Percentiles rank a stretch among this genome's conserved stretches.
phyloP scores from a whole-genome alignment of 2,797 vertebrate genomes.

The Lagocephalus sceleratus region DNA sequence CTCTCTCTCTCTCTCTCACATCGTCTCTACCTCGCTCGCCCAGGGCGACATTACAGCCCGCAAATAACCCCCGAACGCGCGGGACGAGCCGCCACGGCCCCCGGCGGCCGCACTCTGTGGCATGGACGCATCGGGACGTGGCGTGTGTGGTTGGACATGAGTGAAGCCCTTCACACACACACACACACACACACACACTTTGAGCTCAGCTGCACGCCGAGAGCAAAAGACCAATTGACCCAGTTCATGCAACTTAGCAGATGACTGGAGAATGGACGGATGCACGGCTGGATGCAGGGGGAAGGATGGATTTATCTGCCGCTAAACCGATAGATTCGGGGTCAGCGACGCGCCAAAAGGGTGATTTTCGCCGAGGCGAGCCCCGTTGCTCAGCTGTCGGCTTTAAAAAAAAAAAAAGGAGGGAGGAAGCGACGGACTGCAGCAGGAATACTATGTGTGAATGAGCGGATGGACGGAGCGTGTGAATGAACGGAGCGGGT shows the following conservation, averaged over 20 bases:
- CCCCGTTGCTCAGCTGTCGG: not conserved
- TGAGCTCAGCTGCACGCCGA: conserved; percentile 25
- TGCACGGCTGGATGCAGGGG: not conserved
- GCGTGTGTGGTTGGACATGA: too few species aligned
- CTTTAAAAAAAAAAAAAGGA: not conserved
- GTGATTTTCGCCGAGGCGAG: not conserved
- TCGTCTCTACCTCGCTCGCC: conserved; percentile 16
- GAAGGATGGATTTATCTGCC: not conserved
- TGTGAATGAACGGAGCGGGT: not conserved
- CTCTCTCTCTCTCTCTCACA: conserved; percentile 1
- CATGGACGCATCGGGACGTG: not conserved
- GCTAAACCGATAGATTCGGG: not conserved
- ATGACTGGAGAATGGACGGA: not conserved
- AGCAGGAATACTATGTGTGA: not conserved
- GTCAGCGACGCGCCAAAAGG: not conserved
- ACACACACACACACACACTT: conserved; percentile 11
- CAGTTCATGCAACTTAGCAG: conserved; percentile 46
- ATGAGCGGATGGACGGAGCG: not conserved
- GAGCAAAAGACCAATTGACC: conserved; percentile 57
- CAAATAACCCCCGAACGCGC: conserved; percentile 48
- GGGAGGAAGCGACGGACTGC: not conserved
- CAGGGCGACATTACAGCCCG: conserved; percentile 53
- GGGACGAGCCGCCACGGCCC: conserved; percentile 29
- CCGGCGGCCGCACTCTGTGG: conserved; percentile 12
- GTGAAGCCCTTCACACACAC: not conserved